A percentile compares a stretch with the other conserved stretches of the same genome.
Conservation (phyloP, 1,140 invertebrate species). For the Mamestra configurata region DNA sequence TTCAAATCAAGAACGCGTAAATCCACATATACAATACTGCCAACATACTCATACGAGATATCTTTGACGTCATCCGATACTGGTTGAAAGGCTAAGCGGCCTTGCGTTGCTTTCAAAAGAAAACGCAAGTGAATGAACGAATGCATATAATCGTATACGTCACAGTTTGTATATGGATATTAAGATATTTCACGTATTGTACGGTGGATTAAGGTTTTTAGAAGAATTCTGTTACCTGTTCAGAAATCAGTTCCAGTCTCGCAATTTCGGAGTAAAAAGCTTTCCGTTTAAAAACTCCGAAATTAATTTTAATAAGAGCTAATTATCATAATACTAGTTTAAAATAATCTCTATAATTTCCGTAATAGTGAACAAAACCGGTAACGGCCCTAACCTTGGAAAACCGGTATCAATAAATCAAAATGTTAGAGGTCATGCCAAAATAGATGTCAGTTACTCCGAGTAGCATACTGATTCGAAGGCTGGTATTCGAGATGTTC, state of each 20-base stretch:
- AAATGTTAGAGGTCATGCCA: background rate
- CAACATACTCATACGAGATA: conserved; percentile 9
- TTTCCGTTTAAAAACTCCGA: no score
- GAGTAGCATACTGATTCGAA: no score
- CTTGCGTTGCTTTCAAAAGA: conserved; percentile 49
- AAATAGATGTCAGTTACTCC: background rate
- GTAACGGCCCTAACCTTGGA: background rate
- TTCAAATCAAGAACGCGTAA: conserved; percentile 6
- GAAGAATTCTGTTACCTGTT: background rate
- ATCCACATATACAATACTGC: background rate
- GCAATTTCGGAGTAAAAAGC: no score
- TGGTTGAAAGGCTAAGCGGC: conserved; percentile 25
- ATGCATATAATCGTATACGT: conserved; percentile 3
- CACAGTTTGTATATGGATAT: background rate
- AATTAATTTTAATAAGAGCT: background rate
- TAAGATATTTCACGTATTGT: conserved; percentile 8
- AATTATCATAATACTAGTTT: background rate
- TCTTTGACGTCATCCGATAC: conserved; percentile 18
- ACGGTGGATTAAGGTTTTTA: background rate
- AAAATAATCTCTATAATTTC: background rate
- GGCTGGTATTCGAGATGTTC: no score
- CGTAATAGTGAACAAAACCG: background rate
- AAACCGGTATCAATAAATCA: background rate
- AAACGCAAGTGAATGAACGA: conserved; percentile 40
- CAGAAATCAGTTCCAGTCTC: no score